Percentiles rank a stretch among this genome's conserved stretches.
Conservation (phyloP, 2,888 invertebrate genomes). For the Nomada goodeniana region DNA sequence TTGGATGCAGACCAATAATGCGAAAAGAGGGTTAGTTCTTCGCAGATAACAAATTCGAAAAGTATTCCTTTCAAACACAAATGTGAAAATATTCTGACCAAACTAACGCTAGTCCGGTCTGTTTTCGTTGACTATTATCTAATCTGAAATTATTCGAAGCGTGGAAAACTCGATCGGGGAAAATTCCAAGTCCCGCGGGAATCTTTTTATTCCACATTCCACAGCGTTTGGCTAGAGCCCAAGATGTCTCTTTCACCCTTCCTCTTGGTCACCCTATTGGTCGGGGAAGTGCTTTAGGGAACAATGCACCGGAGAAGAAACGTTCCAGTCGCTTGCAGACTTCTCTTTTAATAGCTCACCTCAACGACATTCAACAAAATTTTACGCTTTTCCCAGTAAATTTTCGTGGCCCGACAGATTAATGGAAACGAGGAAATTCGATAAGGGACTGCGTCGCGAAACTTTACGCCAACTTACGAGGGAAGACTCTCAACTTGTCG, state of each 20-base stretch:
- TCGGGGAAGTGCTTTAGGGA: conserved; percentile 58
- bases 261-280: conserved; percentile 38
- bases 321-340: conserved; percentile 37
- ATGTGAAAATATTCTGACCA: background rate
- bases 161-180: conserved; percentile 27
- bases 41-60: background rate
- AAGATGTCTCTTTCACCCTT: conserved; percentile 45
- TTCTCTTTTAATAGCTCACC: conserved; percentile 59
- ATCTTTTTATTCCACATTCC: conserved; percentile 56
- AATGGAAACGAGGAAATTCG: conserved; percentile 15
- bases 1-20: too few relatives aligned
- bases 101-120: background rate
- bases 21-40: too few relatives aligned
- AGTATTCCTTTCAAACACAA: background rate
- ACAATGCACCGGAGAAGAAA: conserved; percentile 60
- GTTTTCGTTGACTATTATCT: background rate
- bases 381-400: conserved; percentile 1
- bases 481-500: too few relatives aligned
- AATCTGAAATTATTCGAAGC: conserved; percentile 43
- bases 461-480: background rate
- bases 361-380: conserved; percentile 21
- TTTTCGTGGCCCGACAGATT: background rate
- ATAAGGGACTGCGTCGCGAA: background rate
- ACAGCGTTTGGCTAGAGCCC: conserved; percentile 57
- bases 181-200: conserved; percentile 47